phyloP scores from a whole-genome alignment of 1,140 invertebrate genomes.

The Armadillidium nasatum region DNA sequence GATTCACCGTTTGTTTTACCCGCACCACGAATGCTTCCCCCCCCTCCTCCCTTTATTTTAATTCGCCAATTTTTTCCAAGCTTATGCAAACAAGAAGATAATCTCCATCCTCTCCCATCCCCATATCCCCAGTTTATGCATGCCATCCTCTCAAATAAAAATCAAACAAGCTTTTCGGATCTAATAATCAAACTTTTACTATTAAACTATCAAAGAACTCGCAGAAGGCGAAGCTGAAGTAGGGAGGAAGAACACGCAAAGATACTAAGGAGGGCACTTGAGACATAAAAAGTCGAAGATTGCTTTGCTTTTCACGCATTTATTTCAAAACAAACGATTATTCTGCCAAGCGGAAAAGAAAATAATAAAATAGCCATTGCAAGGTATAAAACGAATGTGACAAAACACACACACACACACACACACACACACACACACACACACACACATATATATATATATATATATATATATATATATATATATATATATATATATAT shows the following conservation, averaged over 20 bases:
- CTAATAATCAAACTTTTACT: constrained; percentile 11
- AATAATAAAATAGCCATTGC: neutral
- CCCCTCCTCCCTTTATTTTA: too few relatives aligned
- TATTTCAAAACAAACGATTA: neutral
- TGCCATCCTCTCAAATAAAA: neutral
- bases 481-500: neutral
- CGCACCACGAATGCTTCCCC: too few relatives aligned
- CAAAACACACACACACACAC: too few relatives aligned
- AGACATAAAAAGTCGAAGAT: neutral
- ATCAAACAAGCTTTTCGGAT: neutral
- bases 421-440: too few relatives aligned
- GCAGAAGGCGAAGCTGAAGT: neutral
- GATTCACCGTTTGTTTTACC: too few relatives aligned
- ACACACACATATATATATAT: neutral
- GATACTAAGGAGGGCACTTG: neutral
- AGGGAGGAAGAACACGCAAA: neutral
- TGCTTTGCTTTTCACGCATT: neutral
- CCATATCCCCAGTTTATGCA: too few relatives aligned
- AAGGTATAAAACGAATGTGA: too few relatives aligned
- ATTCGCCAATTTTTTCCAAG: too few relatives aligned
- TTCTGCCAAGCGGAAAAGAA: neutral
- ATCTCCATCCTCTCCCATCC: too few relatives aligned
- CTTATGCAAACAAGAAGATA: too few relatives aligned
- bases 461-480: constrained; percentile 11
- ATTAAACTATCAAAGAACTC: neutral